Conservation (phyloP, 2,797 vertebrate genomes). For the Trachops cirrhosus region DNA sequence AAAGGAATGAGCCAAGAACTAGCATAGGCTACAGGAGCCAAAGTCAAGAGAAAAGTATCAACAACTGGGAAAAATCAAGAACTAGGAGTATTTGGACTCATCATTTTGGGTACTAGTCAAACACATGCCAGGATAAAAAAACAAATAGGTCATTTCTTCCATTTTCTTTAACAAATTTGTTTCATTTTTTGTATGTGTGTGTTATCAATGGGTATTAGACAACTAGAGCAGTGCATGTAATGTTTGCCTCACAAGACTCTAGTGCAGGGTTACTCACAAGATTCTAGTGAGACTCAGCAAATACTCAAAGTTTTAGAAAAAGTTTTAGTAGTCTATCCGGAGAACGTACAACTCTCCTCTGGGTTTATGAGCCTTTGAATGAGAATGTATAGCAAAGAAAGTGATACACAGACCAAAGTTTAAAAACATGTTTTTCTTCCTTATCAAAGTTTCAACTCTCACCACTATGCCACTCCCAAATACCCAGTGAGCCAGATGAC, state of each 20-base stretch:
- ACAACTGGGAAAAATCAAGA: not conserved
- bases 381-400: not conserved
- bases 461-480: not conserved
- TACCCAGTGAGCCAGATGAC: fast-evolving
- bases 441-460: not conserved
- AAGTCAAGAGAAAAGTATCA: not conserved
- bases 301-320: not conserved
- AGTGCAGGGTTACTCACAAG: not conserved
- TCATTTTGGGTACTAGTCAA: not conserved
- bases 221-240: too few species aligned
- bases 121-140: not conserved
- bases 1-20: not conserved
- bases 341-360: not conserved
- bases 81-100: not conserved
- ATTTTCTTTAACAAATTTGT: not conserved
- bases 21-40: not conserved
- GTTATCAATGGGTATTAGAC: not conserved
- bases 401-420: not conserved
- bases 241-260: not conserved
- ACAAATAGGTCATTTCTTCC: not conserved
- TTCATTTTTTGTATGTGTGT: not conserved
- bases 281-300: not conserved
- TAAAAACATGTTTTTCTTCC: not conserved
- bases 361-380: not conserved
- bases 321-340: not conserved